Conservation (phyloP, 2,797 vertebrate genomes). For the Sebastes matsubarae region DNA sequence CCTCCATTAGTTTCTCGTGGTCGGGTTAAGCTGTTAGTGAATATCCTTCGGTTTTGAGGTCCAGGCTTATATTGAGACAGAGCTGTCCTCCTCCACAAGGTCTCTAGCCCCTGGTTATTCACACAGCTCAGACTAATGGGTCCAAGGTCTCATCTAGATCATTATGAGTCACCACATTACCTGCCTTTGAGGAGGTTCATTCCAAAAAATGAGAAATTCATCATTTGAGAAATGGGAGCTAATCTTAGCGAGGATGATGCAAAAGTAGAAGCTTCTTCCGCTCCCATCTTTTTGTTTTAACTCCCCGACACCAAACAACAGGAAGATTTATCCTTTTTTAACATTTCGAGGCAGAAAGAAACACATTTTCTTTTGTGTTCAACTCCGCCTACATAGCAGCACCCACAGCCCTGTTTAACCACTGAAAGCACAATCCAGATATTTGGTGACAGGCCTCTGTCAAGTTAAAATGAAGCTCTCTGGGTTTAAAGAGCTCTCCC, state of each 20-base stretch:
- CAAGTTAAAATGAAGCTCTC: constrained; percentile 30
- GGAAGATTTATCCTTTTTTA: background rate
- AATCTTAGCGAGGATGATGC: constrained; percentile 11
- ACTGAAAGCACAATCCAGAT: constrained; percentile 34
- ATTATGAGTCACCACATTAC: constrained; percentile 48
- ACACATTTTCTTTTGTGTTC: constrained; percentile 37
- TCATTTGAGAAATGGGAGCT: constrained; percentile 15
- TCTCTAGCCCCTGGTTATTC: constrained; percentile 44
- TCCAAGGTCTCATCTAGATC: constrained; percentile 44
- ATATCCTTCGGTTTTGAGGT: constrained; percentile 26
- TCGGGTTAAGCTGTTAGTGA: constrained; percentile 20
- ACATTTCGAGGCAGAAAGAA: constrained; percentile 7
- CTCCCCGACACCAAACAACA: background rate
- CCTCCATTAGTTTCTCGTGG: constrained; percentile 31
- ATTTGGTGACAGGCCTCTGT: constrained; percentile 48
- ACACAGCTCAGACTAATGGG: constrained; percentile 47
- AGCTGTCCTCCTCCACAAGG: constrained; percentile 52
- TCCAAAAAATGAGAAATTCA: constrained; percentile 27
- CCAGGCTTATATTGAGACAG: constrained; percentile 4
- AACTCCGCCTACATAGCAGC: constrained; percentile 35
- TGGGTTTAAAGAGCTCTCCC: constrained; percentile 29
- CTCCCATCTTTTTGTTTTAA: constrained; percentile 16
- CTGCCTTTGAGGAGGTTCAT: constrained; percentile 13
- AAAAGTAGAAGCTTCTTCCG: background rate
- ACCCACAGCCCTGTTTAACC: constrained; percentile 27